These are phyloP conservation scores for Sorex fumeus DNA, from an alignment of 2,113 vertebrate genomes.

Conservation along the genomic window DNA sequence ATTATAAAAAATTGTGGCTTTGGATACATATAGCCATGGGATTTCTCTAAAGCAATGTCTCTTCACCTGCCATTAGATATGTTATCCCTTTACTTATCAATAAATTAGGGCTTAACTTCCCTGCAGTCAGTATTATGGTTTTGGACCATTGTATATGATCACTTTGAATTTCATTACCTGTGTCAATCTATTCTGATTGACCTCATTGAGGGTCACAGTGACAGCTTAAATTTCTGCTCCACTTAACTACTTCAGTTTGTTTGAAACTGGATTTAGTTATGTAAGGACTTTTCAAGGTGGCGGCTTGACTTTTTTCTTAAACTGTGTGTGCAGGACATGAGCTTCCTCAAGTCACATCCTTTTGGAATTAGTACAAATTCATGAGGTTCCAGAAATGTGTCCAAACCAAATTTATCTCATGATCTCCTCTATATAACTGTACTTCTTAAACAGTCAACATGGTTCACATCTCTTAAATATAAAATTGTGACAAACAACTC, in stretches of 20 bases:
- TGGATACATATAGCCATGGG: not conserved
- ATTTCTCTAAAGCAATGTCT: not conserved
- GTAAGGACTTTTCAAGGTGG: not conserved
- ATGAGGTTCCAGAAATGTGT: not conserved
- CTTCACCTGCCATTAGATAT: not conserved
- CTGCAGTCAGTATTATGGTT: not conserved
- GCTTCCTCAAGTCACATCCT: not conserved
- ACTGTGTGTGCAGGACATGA: not conserved
- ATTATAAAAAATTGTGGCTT: not conserved
- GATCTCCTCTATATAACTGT: not conserved
- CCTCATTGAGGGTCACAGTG: not conserved
- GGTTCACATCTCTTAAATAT: constrained; percentile 29
- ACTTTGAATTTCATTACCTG: not conserved
- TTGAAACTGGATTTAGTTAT: not conserved
- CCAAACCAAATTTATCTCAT: too few relatives aligned
- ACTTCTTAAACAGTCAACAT: not conserved
- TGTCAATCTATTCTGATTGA: not conserved
- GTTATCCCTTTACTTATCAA: not conserved
- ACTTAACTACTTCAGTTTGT: not conserved
- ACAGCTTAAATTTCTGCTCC: not conserved
- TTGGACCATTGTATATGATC: constrained; percentile 31
- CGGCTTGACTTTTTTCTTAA: not conserved
- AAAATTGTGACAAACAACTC: not conserved
- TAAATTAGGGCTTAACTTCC: not conserved
- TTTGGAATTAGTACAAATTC: not conserved